Evolutionary conservation across 2,888 invertebrate species (phyloP).

Genomic region (Microplitis deprimator): DNA sequence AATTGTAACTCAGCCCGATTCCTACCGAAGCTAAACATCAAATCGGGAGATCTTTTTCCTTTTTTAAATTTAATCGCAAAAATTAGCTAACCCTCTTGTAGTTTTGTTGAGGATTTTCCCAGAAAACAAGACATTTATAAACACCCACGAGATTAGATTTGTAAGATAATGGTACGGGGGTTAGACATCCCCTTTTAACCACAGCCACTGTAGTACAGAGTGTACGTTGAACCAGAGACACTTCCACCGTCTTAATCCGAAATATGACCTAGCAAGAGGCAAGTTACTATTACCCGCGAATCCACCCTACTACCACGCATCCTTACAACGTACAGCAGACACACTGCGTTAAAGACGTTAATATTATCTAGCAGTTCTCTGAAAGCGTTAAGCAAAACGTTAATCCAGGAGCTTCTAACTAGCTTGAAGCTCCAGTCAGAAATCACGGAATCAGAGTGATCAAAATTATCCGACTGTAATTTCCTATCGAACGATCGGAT

Average conservation of each 20-base stretch:
- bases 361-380: not conserved
- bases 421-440: too few relatives aligned
- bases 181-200: conserved; percentile 55
- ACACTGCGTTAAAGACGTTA: not conserved
- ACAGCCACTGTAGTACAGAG: conserved; percentile 17
- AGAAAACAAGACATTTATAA: conserved; percentile 71
- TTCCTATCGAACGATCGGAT: not conserved
- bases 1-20: too few relatives aligned
- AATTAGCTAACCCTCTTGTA: not conserved
- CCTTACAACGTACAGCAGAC: not conserved
- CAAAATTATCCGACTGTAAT: conserved; percentile 22
- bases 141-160: conserved; percentile 71
- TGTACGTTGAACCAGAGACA: conserved; percentile 13
- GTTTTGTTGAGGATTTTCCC: conserved; percentile 49
- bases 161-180: conserved; percentile 68
- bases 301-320: conserved; percentile 39
- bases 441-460: not conserved
- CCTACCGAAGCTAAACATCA: too few relatives aligned
- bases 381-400: not conserved
- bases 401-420: too few relatives aligned
- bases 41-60: too few relatives aligned
- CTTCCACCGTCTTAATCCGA: conserved; percentile 64
- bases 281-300: conserved; percentile 47
- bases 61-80: too few relatives aligned
- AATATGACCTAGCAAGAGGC: conserved; percentile 60